Evolutionary conservation across 2,797 vertebrate genomes (phyloP).

Genomic region (Propithecus perrieri): DNA sequence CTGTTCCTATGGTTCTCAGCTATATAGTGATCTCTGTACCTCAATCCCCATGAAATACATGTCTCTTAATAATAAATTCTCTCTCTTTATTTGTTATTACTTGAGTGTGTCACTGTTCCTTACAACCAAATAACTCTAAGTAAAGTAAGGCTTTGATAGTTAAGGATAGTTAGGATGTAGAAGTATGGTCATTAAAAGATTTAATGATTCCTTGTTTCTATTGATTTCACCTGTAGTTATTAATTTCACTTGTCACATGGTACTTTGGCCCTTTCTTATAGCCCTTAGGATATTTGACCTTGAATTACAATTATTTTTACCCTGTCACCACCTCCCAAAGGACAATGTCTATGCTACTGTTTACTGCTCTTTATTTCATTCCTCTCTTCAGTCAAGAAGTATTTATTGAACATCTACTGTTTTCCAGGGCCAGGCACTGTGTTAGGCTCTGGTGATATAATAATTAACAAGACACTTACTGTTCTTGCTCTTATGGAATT

Average conservation of each 20-base stretch:
- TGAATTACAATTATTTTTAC: background rate
- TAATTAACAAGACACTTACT: background rate
- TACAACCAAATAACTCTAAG: background rate
- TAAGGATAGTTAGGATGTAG: background rate
- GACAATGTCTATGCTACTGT: background rate
- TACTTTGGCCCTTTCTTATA: background rate
- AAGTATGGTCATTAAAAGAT: background rate
- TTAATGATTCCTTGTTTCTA: background rate
- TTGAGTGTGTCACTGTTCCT: background rate
- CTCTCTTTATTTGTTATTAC: background rate
- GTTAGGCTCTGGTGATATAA: background rate
- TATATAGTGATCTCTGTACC: background rate
- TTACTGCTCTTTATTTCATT: background rate
- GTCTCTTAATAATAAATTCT: background rate
- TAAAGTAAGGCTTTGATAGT: background rate
- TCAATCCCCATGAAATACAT: background rate
- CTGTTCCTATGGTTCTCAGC: background rate
- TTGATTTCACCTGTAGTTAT: background rate
- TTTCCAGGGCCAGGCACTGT: background rate
- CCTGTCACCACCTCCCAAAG: background rate
- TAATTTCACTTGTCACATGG: background rate
- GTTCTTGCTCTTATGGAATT: background rate
- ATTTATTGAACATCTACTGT: background rate
- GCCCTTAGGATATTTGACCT: background rate
- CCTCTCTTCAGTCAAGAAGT: background rate